A percentile compares a stretch with the other conserved stretches of the same genome.
Conservation (phyloP, 2,888 invertebrate genomes). For the Archaeoteleia sp. region DNA sequence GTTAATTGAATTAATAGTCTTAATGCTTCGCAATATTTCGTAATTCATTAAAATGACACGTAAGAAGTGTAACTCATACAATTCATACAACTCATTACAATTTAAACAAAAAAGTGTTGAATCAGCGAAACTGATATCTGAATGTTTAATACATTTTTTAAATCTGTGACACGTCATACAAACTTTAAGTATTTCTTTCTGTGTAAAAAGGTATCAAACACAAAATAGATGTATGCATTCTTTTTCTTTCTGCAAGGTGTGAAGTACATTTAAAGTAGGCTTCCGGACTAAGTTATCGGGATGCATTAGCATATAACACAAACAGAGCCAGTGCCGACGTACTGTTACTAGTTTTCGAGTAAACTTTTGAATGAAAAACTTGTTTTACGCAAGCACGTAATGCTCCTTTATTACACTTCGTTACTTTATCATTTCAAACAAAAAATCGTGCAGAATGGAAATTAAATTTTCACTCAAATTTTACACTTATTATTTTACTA, state of each 20-base stretch:
- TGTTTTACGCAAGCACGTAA: constrained; percentile 9
- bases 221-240: constrained; percentile 35
- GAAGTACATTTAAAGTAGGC: constrained; percentile 47
- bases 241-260: constrained; percentile 34
- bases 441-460: too few species aligned
- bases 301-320: constrained; percentile 46
- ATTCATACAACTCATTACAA: too few species aligned
- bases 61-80: too few species aligned
- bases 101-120: too few species aligned
- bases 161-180: too few species aligned
- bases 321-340: constrained; percentile 26
- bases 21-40: too few species aligned
- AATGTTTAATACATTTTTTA: too few species aligned
- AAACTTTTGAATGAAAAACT: constrained; percentile 46
- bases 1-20: too few species aligned
- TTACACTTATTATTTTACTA: too few species aligned
- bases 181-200: constrained; percentile 17
- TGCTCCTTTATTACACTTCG: constrained; percentile 30
- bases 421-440: constrained; percentile 31
- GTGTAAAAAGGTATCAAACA: constrained; percentile 31
- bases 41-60: too few species aligned
- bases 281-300: constrained; percentile 42
- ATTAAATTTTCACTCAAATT: too few species aligned
- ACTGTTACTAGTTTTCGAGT: constrained; percentile 44
- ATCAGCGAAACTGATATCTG: constrained; percentile 5